These are phyloP conservation scores for Ascidia mentula DNA, from an alignment of 23 tunicate genomes.

Conservation along the genomic window DNA sequence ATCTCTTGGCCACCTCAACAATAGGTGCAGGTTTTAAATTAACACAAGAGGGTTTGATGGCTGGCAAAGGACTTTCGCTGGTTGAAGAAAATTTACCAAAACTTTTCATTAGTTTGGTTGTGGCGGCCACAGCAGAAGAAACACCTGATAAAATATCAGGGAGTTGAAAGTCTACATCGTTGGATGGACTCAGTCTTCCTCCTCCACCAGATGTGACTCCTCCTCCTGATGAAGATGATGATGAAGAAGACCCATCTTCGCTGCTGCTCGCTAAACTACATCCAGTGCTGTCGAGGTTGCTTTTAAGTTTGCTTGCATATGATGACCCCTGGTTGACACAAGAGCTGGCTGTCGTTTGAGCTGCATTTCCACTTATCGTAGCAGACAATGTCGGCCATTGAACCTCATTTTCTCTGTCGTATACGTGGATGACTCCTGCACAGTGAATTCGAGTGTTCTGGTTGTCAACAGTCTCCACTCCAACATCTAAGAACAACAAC, in stretches of 20 bases:
- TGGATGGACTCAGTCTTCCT: background rate
- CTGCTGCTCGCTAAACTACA: slow-evolving; percentile 63
- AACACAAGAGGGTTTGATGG: background rate
- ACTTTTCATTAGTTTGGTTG: background rate
- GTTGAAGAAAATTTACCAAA: background rate
- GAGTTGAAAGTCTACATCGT: background rate
- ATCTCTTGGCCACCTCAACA: background rate
- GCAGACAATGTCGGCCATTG: slow-evolving; percentile 48
- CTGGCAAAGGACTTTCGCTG: background rate
- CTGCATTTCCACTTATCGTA: background rate
- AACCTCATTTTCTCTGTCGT: slow-evolving; percentile 1
- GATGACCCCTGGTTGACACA: too few relatives aligned
- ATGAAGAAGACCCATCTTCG: slow-evolving; percentile 28
- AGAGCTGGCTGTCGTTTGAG: background rate
- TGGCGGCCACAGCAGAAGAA: slow-evolving; percentile 5
- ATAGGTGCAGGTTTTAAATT: background rate
- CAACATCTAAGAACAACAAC: too few relatives aligned
- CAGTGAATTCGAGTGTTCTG: too few relatives aligned
- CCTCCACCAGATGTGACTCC: background rate
- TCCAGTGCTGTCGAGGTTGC: slow-evolving; percentile 56
- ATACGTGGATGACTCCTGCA: background rate
- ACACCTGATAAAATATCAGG: background rate
- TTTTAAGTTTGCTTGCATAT: slow-evolving; percentile 61
- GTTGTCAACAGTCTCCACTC: too few relatives aligned
- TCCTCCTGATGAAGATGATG: slow-evolving; percentile 31